Evolutionary conservation across 2,113 vertebrate species (phyloP), one percentile per base, ranked within the genome.

Genomic region (Podarcis muralis): DNA sequence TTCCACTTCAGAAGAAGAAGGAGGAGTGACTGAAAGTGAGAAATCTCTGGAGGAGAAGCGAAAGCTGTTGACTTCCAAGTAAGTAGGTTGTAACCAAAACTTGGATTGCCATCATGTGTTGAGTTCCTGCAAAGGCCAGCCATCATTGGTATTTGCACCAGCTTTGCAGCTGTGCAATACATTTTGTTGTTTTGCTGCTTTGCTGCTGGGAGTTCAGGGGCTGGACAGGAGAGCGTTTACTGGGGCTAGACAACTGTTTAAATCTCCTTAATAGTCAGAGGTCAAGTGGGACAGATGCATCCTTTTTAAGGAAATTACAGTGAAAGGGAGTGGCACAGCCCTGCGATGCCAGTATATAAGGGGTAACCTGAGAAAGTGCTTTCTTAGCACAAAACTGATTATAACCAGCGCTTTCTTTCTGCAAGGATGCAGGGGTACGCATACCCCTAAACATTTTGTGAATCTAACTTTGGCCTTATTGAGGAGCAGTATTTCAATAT

Each of bases 1-100:
- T 68, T 97, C 96, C 0, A 97, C 97, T 11, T 96, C 97, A 0
- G 97, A 98, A 15, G 98, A 98, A 6, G 95, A 98, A 74, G 88
- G 87, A 7, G 95, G 98, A 74, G 88, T 87, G 1, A 2, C 81
- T 2, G 96, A 95, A 30, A 95, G 68, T 0, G 91, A 98, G 18
- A 62, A 88, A 30, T 84, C 91, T 1, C 13, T 68, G 15, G 96
- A 96, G 3, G 95, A 97, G n/a, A 83, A 53, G 0, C 4, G 53
- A 3, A 57, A 94, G 37, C 35, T 88, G 4, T 30, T 97, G 86
- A 88, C 89, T 9, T 5, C 83, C 35, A 96, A 96, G 98, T 98
- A 75, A 94, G 94, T 89, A 66, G 25, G 48, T 48, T 53, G 25
- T 43, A n/a, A 86, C 35, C 74, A 35, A 30, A 65, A 22, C 16